Conservation (phyloP, 1,140 invertebrate species). For the Drosophila nebulosa region DNA sequence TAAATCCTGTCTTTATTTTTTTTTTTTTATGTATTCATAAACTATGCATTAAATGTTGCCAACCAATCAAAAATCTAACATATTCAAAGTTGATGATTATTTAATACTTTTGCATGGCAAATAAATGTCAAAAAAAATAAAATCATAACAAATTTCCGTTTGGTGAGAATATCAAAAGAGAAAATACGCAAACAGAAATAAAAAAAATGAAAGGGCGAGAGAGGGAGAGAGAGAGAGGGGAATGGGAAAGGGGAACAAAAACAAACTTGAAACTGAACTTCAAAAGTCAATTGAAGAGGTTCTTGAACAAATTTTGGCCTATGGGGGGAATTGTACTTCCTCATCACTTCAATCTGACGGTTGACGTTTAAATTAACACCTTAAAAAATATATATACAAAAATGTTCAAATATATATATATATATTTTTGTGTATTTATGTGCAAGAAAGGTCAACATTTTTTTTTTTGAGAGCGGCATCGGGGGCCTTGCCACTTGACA, state of each 20-base stretch:
- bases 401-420: slow-evolving; percentile 1
- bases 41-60: background rate
- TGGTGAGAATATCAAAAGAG: background rate
- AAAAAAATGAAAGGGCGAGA: background rate
- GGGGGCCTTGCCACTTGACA: background rate
- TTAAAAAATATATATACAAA: slow-evolving; percentile 36
- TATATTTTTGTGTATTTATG: slow-evolving; percentile 13
- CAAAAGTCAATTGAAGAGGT: background rate
- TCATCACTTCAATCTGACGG: slow-evolving; percentile 2
- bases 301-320: background rate
- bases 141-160: background rate
- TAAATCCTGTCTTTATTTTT: background rate
- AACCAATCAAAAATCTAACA: background rate
- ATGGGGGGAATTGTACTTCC: background rate
- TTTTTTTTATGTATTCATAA: background rate
- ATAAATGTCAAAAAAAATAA: background rate
- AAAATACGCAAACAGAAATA: background rate
- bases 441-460: slow-evolving; percentile 55
- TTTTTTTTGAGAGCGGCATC: slow-evolving; percentile 4
- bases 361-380: slow-evolving; percentile 61
- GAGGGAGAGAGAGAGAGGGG: background rate
- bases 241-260: background rate
- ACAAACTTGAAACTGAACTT: background rate
- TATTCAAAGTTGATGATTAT: background rate
- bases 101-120: background rate